A percentile compares a stretch with the other conserved stretches of the same genome.
phyloP scores from a whole-genome alignment of 2,113 vertebrate species.

The Okapia johnstoni region DNA sequence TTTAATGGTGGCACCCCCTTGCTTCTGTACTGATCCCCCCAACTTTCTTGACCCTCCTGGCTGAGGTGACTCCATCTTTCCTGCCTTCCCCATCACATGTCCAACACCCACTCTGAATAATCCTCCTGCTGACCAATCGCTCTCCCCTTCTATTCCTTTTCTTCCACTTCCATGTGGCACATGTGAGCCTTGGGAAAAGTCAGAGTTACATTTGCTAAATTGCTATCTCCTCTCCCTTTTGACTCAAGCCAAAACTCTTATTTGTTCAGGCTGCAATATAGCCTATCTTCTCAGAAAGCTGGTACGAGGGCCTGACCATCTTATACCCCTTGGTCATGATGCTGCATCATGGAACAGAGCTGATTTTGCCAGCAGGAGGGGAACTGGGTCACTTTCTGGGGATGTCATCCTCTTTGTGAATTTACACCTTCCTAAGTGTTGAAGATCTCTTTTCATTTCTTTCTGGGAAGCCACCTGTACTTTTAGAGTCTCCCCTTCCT shows the following conservation, averaged over 20 bases:
- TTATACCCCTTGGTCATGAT: neutral
- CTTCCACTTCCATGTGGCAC: neutral
- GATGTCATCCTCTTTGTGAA: neutral
- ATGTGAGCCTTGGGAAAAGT: neutral
- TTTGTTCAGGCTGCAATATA: neutral
- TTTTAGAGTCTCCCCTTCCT: neutral
- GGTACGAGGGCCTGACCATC: fast-evolving
- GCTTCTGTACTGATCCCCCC: neutral
- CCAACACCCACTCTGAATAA: neutral
- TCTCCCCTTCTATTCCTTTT: neutral
- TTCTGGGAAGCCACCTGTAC: neutral
- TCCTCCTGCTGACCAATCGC: neutral
- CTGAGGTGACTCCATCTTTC: neutral
- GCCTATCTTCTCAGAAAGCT: neutral
- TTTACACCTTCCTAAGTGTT: neutral
- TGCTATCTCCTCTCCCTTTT: neutral
- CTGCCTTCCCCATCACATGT: fast-evolving
- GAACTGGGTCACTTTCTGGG: neutral
- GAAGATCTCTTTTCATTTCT: neutral
- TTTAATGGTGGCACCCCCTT: neutral
- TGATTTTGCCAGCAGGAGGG: neutral
- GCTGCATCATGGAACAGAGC: neutral
- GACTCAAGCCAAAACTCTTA: neutral
- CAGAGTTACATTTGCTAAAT: neutral
- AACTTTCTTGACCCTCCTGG: neutral